Conservation (phyloP, 2,888 invertebrate species). For the Rugalucina vietnamica region DNA sequence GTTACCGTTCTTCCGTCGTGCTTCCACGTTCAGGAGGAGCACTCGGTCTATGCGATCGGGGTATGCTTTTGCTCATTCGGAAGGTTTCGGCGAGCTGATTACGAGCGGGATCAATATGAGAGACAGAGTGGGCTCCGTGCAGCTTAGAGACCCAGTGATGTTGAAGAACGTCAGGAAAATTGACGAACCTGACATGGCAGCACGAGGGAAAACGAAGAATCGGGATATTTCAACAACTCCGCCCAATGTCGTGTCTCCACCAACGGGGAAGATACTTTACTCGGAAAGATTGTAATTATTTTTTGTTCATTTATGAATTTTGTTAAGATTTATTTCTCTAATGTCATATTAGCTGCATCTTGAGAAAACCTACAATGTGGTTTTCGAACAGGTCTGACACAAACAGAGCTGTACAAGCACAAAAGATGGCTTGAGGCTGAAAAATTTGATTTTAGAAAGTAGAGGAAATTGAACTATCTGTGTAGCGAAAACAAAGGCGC, state of each 20-base stretch:
- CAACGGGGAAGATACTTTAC: slow-evolving; percentile 14
- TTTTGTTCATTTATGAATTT: neutral
- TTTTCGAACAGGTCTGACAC: too few species aligned
- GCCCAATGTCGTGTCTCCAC: slow-evolving; percentile 3
- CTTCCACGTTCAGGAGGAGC: slow-evolving; percentile 89
- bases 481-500: too few species aligned
- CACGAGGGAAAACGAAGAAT: neutral
- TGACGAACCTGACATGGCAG: neutral
- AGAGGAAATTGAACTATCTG: too few species aligned
- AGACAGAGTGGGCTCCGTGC: slow-evolving; percentile 58
- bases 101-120: slow-evolving; percentile 98
- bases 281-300: slow-evolving; percentile 40
- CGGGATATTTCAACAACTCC: neutral
- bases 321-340: too few species aligned
- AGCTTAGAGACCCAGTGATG: slow-evolving; percentile 63
- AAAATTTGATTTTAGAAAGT: too few species aligned
- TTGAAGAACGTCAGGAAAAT: slow-evolving; percentile 69
- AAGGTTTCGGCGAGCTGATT: slow-evolving; percentile 98
- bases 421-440: too few species aligned
- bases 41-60: slow-evolving; percentile 95
- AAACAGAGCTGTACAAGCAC: too few species aligned
- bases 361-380: too few species aligned
- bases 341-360: too few species aligned
- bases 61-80: slow-evolving; percentile 98
- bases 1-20: slow-evolving; percentile 75